These are phyloP conservation scores for Centropus bengalensis DNA, from an alignment of 2,113 vertebrate species.

Conservation along the genomic window DNA sequence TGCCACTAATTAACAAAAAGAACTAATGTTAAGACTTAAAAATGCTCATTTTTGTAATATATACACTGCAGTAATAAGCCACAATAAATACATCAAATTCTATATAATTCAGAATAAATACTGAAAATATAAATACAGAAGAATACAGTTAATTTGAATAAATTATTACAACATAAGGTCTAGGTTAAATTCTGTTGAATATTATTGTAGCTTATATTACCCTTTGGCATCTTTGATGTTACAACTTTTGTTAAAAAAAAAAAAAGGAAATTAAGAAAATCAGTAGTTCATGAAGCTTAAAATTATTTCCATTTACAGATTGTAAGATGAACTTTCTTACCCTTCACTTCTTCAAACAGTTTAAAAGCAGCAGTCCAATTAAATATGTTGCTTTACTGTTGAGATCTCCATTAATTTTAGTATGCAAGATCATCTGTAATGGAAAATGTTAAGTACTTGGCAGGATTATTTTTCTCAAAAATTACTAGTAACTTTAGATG, in stretches of 20 bases:
- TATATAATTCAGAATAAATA: conserved; percentile 97
- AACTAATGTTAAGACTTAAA: conserved; percentile 80
- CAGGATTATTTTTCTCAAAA: not conserved
- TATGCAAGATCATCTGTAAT: conserved; percentile 45
- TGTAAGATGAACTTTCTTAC: conserved; percentile 54
- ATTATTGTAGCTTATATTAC: conserved; percentile 80
- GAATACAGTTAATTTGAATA: conserved; percentile 82
- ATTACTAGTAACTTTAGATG: not conserved
- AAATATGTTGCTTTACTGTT: conserved; percentile 38
- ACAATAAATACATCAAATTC: conserved; percentile 98
- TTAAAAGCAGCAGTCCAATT: conserved; percentile 50
- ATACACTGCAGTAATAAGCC: conserved; percentile 93
- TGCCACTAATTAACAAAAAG: conserved; percentile 86
- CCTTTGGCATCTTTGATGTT: conserved; percentile 87
- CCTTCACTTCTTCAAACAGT: conserved; percentile 46
- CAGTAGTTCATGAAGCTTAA: conserved; percentile 51
- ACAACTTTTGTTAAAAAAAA: conserved; percentile 57
- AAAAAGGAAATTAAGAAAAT: conserved; percentile 62
- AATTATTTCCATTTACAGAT: conserved; percentile 51
- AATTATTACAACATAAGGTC: conserved; percentile 82
- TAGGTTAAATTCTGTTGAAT: conserved; percentile 78
- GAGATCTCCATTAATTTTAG: conserved; percentile 17
- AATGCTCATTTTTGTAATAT: conserved; percentile 86
- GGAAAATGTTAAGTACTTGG: conserved; percentile 39
- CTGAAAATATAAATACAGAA: conserved; percentile 86